Conservation (phyloP, 2,797 vertebrate species). For the Crypturellus tataupa region DNA sequence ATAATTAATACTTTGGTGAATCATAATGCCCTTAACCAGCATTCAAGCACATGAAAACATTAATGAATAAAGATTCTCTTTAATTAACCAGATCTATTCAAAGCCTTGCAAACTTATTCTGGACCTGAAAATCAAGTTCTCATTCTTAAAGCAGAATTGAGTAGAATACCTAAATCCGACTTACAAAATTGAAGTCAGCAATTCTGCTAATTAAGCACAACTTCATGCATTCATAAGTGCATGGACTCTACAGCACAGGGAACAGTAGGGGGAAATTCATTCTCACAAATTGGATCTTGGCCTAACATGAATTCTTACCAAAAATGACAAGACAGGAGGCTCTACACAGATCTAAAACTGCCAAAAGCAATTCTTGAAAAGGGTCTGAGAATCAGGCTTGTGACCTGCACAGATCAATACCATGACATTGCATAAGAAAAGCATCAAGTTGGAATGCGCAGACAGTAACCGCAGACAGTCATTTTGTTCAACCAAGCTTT, state of each 20-base stretch:
- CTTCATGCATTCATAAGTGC: fast-evolving
- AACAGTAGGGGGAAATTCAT: background rate
- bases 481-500: background rate
- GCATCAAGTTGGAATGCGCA: background rate
- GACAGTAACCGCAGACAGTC: background rate
- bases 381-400: background rate
- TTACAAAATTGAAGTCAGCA: background rate
- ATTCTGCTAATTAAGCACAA: background rate
- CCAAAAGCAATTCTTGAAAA: background rate
- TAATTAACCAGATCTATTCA: background rate
- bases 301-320: background rate
- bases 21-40: background rate
- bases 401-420: background rate
- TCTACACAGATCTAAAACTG: background rate
- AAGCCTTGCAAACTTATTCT: background rate
- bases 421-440: background rate
- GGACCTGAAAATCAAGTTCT: background rate
- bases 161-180: background rate
- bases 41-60: background rate
- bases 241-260: background rate
- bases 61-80: background rate
- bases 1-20: background rate
- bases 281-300: background rate
- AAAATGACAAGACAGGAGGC: background rate
- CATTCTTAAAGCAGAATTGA: background rate